Conservation (phyloP, 2,888 invertebrate species). For the Troides oblongomaculatus region DNA sequence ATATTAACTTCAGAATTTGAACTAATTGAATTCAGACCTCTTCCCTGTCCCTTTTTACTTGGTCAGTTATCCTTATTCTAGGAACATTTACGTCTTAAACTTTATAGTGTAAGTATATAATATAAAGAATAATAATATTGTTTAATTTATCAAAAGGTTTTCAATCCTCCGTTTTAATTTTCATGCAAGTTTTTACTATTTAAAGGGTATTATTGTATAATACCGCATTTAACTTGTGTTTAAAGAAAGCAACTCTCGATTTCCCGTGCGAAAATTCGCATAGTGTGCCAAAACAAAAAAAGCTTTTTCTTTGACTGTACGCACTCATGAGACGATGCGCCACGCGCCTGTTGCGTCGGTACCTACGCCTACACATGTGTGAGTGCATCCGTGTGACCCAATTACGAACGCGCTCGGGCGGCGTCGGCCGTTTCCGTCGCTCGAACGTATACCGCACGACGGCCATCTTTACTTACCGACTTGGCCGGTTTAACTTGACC, state of each 20-base stretch:
- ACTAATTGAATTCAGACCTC: too few species aligned
- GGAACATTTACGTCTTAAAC: too few species aligned
- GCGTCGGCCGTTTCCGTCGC: slow-evolving; percentile 65
- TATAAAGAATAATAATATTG: too few species aligned
- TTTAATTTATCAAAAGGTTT: too few species aligned
- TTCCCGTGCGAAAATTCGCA: slow-evolving; percentile 49
- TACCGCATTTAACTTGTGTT: not conserved
- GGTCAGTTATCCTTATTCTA: too few species aligned
- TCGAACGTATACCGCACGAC: slow-evolving; percentile 59
- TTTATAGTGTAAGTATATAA: too few species aligned
- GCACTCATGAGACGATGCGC: slow-evolving; percentile 49
- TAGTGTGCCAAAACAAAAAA: slow-evolving; percentile 60
- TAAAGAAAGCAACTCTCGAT: slow-evolving; percentile 36
- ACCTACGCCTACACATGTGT: slow-evolving; percentile 47
- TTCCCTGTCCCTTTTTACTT: too few species aligned
- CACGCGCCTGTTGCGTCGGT: slow-evolving; percentile 45
- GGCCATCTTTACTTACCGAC: slow-evolving; percentile 62
- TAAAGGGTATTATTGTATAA: too few species aligned
- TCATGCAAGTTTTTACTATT: too few species aligned
- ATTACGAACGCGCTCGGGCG: slow-evolving; percentile 69
- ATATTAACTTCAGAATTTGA: too few species aligned
- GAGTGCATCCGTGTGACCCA: slow-evolving; percentile 75
- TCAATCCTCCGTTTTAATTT: too few species aligned
- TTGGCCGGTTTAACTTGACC: slow-evolving; percentile 55
- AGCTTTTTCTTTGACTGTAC: slow-evolving; percentile 49